Evolutionary conservation across 2,797 vertebrate species (phyloP).

Genomic region (Tadarida brasiliensis): DNA sequence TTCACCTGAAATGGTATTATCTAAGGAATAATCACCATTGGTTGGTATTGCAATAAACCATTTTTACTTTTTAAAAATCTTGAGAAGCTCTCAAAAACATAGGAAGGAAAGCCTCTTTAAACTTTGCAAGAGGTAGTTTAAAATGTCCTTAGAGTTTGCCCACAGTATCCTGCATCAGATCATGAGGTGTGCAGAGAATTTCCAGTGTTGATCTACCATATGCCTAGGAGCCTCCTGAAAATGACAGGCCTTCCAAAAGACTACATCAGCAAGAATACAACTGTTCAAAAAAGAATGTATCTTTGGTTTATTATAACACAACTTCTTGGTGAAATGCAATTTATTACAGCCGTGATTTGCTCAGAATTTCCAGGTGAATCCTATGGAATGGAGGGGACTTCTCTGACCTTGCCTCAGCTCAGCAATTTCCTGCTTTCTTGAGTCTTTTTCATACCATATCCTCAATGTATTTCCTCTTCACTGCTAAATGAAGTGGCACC

Average conservation of each 20-base stretch:
- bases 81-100: background rate
- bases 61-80: conserved; percentile 14
- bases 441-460: background rate
- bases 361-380: conserved; percentile 42
- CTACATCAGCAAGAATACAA: background rate
- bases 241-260: conserved; percentile 37
- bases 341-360: background rate
- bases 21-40: background rate
- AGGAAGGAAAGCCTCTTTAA: background rate
- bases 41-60: background rate
- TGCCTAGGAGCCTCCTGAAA: background rate
- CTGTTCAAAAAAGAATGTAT: conserved; percentile 7
- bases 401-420: background rate
- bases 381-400: background rate
- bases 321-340: background rate
- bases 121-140: background rate
- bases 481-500: conserved; percentile 2
- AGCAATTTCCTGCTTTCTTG: background rate
- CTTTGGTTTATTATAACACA: conserved; percentile 26
- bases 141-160: conserved; percentile 10
- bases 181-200: background rate
- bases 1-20: background rate
- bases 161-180: background rate
- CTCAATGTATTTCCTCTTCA: background rate
- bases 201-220: conserved; percentile 35